Evolutionary conservation across 2,113 vertebrate species (phyloP).

Genomic region (Scomber japonicus): DNA sequence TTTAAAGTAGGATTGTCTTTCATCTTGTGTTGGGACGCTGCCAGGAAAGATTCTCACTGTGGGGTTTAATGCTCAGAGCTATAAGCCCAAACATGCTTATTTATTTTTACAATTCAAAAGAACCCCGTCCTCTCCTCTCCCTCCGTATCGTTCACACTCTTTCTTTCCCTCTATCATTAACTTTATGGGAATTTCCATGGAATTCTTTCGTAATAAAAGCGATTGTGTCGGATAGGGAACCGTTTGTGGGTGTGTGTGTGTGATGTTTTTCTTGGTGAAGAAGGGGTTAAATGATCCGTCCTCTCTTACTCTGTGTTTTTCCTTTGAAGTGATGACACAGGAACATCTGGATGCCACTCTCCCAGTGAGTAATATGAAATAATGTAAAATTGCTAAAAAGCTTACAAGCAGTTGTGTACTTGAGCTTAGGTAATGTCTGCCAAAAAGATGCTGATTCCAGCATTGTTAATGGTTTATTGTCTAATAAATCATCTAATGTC

Average conservation of each 20-base stretch:
- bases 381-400: not conserved
- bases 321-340: slow-evolving; percentile 37
- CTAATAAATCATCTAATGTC: not conserved
- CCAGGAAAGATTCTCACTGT: slow-evolving; percentile 74
- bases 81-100: slow-evolving; percentile 84
- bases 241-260: slow-evolving; percentile 5
- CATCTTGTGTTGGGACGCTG: slow-evolving; percentile 72
- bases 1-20: slow-evolving; percentile 82
- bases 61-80: slow-evolving; percentile 67
- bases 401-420: not conserved
- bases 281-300: slow-evolving; percentile 28
- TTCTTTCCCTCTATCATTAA: slow-evolving; percentile 59
- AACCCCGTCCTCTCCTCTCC: not conserved
- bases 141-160: slow-evolving; percentile 19
- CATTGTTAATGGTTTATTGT: not conserved
- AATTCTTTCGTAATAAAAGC: slow-evolving; percentile 49
- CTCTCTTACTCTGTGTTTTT: slow-evolving; percentile 29
- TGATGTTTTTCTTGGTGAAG: slow-evolving; percentile 44
- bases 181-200: slow-evolving; percentile 79
- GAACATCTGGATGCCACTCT: slow-evolving; percentile 54
- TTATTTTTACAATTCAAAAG: slow-evolving; percentile 83
- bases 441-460: not conserved
- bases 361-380: slow-evolving; percentile 11
- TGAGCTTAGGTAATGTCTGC: not conserved
- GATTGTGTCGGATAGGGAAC: slow-evolving; percentile 39